Conservation (phyloP, 2,888 invertebrate species). For the Arrhopalites spinosus region DNA sequence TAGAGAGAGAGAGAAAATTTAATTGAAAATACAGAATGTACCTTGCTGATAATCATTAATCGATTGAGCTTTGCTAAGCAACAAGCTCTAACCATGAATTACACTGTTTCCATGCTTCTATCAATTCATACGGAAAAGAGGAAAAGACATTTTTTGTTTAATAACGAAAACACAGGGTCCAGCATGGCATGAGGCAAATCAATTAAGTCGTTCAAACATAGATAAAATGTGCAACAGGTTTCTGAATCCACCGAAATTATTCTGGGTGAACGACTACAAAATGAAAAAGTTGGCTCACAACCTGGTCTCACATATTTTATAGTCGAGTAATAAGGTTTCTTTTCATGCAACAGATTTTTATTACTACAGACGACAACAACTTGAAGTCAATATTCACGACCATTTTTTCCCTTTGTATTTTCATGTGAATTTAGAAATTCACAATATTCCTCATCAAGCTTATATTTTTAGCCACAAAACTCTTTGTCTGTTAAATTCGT, state of each 20-base stretch:
- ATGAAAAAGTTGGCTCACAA: neutral
- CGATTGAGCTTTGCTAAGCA: neutral
- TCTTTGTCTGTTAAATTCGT: too few species aligned
- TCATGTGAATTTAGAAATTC: too few species aligned
- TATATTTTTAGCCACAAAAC: too few species aligned
- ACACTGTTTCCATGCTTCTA: neutral
- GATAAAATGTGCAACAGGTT: neutral
- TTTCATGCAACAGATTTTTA: neutral
- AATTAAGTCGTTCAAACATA: neutral
- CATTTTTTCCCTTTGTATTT: too few species aligned
- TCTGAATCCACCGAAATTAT: neutral
- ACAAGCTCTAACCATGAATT: neutral
- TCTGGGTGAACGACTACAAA: neutral
- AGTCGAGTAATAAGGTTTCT: neutral
- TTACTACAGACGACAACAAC: neutral
- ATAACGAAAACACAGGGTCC: neutral
- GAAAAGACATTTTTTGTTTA: neutral
- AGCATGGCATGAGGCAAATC: neutral
- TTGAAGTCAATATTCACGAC: too few species aligned
- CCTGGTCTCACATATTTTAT: neutral
- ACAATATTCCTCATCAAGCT: too few species aligned
- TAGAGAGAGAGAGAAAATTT: too few species aligned
- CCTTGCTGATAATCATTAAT: too few species aligned
- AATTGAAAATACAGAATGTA: too few species aligned
- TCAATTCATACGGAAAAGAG: neutral